Conservation (phyloP, 2,888 invertebrate species). For the Agrochola lychnidis region DNA sequence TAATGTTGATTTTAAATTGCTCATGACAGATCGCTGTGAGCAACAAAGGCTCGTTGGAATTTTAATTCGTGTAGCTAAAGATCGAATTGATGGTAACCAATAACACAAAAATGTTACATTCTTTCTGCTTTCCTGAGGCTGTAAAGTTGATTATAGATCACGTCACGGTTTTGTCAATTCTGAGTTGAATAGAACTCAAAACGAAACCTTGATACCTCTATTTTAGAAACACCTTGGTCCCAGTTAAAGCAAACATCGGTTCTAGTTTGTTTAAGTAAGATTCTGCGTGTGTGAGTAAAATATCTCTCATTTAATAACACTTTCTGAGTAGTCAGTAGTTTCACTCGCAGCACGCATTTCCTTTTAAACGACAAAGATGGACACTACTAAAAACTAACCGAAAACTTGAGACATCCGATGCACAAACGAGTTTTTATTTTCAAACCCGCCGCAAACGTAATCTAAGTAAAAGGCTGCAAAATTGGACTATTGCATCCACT, state of each 20-base stretch:
- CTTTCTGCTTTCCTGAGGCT: constrained; percentile 64
- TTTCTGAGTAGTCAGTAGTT: constrained; percentile 57
- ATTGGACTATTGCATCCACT: constrained; percentile 90
- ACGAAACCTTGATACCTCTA: constrained; percentile 14
- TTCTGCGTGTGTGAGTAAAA: constrained; percentile 45
- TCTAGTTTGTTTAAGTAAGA: constrained; percentile 33
- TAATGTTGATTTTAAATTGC: constrained; percentile 68
- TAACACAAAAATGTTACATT: constrained; percentile 64
- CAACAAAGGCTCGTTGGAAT: constrained; percentile 68
- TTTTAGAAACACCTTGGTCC: constrained; percentile 27
- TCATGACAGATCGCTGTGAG: constrained; percentile 68
- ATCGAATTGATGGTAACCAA: constrained; percentile 64
- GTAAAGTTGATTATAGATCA: constrained; percentile 62
- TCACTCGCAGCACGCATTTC: constrained; percentile 48
- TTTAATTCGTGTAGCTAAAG: constrained; percentile 68
- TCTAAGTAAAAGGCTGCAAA: constrained; percentile 90
- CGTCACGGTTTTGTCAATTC: constrained; percentile 63
- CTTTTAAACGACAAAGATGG: constrained; percentile 34
- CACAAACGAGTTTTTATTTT: constrained; percentile 80
- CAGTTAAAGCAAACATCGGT: constrained; percentile 29
- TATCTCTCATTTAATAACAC: constrained; percentile 49
- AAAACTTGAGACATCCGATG: constrained; percentile 71
- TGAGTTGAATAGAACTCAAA: constrained; percentile 34
- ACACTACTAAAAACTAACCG: constrained; percentile 54
- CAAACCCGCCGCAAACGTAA: constrained; percentile 82